Conservation (phyloP, 1,140 invertebrate genomes). For the Probaryconus sp. region DNA sequence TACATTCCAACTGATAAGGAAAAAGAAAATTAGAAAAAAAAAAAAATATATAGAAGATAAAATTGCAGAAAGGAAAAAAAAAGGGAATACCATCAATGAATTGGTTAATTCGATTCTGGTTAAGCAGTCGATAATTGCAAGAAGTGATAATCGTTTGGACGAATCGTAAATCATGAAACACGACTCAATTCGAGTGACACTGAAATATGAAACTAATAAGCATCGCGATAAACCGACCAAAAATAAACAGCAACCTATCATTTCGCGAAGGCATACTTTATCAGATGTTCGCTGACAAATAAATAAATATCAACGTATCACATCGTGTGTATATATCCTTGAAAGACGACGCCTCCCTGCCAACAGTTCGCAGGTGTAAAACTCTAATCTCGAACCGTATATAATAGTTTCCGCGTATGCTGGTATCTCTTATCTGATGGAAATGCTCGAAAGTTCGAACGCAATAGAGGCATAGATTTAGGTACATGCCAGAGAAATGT, state of each 20-base stretch:
- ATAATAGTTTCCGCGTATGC: slow-evolving; percentile 52
- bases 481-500: slow-evolving; percentile 3
- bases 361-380: slow-evolving; percentile 46
- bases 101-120: no score
- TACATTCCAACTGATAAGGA: no score
- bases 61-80: no score
- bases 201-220: slow-evolving; percentile 16
- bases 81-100: no score
- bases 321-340: neutral
- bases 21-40: no score
- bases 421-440: slow-evolving; percentile 25
- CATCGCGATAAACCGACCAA: no score
- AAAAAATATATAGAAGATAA: no score
- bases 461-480: neutral
- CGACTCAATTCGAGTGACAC: slow-evolving; percentile 23
- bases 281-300: slow-evolving; percentile 37
- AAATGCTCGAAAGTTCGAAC: slow-evolving; percentile 1
- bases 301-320: slow-evolving; percentile 42
- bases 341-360: slow-evolving; percentile 2
- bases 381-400: slow-evolving; percentile 44
- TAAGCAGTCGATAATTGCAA: slow-evolving; percentile 6
- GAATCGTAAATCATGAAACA: slow-evolving; percentile 14
- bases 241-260: slow-evolving; percentile 18
- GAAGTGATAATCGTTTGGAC: neutral
- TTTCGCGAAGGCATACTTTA: slow-evolving; percentile 16